Base-by-base conservation (phyloP, 2,797 vertebrate species). In the Gouania willdenowi region DNA sequence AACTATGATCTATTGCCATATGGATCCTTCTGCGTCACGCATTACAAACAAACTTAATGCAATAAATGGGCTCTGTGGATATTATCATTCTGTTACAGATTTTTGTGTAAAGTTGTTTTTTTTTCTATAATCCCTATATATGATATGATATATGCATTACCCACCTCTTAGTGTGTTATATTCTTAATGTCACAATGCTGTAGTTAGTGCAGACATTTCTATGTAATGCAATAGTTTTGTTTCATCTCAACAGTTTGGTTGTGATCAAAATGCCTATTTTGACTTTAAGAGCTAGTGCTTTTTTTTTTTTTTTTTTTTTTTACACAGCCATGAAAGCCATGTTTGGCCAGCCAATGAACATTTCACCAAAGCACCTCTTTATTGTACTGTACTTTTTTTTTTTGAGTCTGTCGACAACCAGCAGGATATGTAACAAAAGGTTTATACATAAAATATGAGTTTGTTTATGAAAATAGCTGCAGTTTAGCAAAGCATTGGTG, bases 1-100 rank as follows among this genome's bases (percentile, higher is more conserved):
- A 80, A 64, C 63, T 72, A 83, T 57, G 58, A 71, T 68, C 65
- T 69, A 75, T 75, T 66, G 77, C 83, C 77, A 83, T 30, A 85
- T 50, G 42, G 60, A 74, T 88, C 70, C 81, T 76, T 80, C 83
- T 87, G 82, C 86, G 80, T 76, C 49, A 79, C 31, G 23, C 73
- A 75, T 81, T 81, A 14, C 32, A 71, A 69, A 62, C 44, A 54
- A 41, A 56, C 20, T 15, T 5, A 61, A 59, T 41, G 66, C 49
- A 65, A 59, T 49, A 72, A 77, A 77, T 33, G 33, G 53, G 84
- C 67, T 43, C 51, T 66, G 66, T 77, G 66, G 72, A 59, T 75
- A 70, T 53, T 52, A 68, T 44, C 77, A 55, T 47, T 6, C 17
- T 52, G 49, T 77, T 79, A 76, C 38, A 72, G 66, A 54, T 66